These are phyloP conservation scores for Netelia inedita DNA, from an alignment of 2,888 invertebrate species.

Conservation along the genomic window DNA sequence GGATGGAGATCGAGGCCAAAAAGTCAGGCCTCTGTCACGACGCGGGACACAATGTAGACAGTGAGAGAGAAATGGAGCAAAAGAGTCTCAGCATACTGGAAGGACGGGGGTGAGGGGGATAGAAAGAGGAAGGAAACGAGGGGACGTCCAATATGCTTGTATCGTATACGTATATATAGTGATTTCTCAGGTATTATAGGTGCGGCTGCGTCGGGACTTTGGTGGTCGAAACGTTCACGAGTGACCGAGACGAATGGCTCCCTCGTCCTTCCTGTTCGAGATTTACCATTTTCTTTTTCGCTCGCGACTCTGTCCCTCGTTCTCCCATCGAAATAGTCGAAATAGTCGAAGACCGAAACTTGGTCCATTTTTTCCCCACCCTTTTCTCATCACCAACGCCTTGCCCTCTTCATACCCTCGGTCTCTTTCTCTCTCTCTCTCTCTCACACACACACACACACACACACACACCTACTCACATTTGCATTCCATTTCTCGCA, in stretches of 20 bases:
- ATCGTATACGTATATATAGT: neutral
- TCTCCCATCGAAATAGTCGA: neutral
- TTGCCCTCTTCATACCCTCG: neutral
- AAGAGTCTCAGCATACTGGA: neutral
- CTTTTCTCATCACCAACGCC: neutral
- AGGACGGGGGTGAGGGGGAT: neutral
- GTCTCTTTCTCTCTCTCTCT: neutral
- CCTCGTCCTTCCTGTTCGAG: constrained; percentile 36
- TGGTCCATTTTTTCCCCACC: neutral
- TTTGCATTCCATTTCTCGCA: no score
- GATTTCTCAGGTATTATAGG: constrained; percentile 1
- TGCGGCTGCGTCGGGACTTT: constrained; percentile 40
- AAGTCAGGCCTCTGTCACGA: constrained; percentile 5
- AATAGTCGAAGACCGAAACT: no score
- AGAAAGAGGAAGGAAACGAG: constrained; percentile 24
- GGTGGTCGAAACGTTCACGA: constrained; percentile 42
- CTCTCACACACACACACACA: neutral
- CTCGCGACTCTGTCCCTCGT: constrained; percentile 4
- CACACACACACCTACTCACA: no score
- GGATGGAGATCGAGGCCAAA: constrained; percentile 1
- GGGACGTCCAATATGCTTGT: constrained; percentile 45
- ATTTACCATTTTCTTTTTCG: constrained; percentile 12
- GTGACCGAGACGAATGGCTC: constrained; percentile 37
- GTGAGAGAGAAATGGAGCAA: constrained; percentile 6
- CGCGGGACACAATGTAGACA: neutral